phyloP scores from a whole-genome alignment of 2,113 vertebrate species.

The Muscicapa adusta region DNA sequence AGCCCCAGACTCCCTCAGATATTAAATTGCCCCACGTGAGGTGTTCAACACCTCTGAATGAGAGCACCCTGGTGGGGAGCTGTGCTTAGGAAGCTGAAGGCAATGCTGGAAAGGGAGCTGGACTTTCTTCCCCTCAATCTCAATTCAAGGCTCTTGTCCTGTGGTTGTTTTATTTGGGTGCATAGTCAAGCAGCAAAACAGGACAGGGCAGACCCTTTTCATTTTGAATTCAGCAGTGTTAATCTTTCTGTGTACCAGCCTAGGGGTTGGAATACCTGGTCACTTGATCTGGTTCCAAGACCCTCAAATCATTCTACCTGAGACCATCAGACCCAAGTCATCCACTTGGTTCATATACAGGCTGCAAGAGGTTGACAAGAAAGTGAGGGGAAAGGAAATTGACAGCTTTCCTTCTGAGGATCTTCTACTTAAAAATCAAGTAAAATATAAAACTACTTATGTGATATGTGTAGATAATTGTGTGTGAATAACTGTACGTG shows the following conservation, averaged over 20 bases:
- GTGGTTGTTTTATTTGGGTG: background rate
- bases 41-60: background rate
- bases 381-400: background rate
- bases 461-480: background rate
- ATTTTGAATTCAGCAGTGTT: background rate
- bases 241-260: background rate
- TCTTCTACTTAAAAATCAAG: background rate
- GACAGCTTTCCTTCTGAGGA: background rate
- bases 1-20: accelerated
- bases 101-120: background rate
- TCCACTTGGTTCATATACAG: background rate
- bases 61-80: background rate
- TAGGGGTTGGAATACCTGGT: background rate
- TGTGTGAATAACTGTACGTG: background rate
- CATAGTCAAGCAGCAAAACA: background rate
- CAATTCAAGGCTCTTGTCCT: background rate
- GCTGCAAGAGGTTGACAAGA: background rate
- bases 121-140: background rate
- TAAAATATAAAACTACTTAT: background rate
- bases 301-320: background rate
- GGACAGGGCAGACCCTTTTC: background rate
- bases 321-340: background rate
- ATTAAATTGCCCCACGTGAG: background rate
- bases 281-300: background rate
- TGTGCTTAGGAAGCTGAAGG: background rate